Conservation (phyloP, 2,113 vertebrate genomes). For the Sciurus niger region DNA sequence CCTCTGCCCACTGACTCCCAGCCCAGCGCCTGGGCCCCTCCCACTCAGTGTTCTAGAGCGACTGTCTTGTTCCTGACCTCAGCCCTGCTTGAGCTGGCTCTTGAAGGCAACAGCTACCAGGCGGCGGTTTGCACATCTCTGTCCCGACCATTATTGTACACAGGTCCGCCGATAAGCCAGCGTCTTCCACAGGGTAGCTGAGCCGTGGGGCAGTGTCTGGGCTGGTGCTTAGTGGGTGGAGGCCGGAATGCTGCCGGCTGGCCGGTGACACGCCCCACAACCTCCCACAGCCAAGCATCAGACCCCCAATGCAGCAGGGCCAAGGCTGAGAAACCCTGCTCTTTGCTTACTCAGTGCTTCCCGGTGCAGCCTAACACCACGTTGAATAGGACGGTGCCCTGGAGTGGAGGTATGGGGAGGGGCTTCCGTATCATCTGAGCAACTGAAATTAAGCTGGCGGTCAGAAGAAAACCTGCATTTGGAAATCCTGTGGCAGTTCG, state of each 20-base stretch:
- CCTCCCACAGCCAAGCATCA: rapidly evolving
- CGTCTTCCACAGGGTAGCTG: too few species aligned
- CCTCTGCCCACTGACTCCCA: rapidly evolving
- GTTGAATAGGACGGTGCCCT: rapidly evolving
- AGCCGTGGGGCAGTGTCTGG: neutral
- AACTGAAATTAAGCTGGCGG: neutral
- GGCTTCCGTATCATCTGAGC: neutral
- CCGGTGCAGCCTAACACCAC: rapidly evolving
- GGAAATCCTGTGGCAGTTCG: neutral
- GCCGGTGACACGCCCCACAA: neutral
- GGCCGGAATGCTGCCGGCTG: neutral
- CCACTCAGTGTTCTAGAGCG: neutral
- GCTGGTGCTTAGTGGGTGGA: neutral
- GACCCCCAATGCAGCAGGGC: rapidly evolving
- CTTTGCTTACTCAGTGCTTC: too few species aligned
- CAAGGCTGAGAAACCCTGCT: neutral
- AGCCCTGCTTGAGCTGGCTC: neutral
- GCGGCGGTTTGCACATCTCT: rapidly evolving
- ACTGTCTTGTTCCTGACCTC: neutral
- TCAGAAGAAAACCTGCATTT: neutral
- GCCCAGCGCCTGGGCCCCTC: neutral
- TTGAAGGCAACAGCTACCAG: rapidly evolving
- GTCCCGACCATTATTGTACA: rapidly evolving
- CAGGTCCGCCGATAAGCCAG: too few species aligned
- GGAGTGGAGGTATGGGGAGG: neutral